Conservation (phyloP, 2,888 invertebrate genomes). For the Xanthorhoe spadicearia region DNA sequence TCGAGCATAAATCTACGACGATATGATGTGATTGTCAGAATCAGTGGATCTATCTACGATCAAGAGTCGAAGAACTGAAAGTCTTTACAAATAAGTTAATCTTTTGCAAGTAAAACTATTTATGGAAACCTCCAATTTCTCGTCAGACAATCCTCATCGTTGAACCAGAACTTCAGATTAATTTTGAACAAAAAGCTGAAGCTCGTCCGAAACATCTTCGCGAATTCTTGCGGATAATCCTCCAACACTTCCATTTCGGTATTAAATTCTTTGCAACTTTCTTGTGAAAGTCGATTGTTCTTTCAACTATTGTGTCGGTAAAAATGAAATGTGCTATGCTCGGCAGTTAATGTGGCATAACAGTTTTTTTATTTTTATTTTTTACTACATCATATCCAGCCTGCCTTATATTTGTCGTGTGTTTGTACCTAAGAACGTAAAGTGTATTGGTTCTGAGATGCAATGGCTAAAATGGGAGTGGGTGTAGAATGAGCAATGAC, state of each 20-base stretch:
- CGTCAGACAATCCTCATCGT: conserved; percentile 35
- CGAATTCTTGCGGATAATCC: conserved; percentile 50
- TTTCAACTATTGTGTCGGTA: conserved; percentile 21
- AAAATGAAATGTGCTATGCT: conserved; percentile 21
- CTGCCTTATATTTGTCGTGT: no score
- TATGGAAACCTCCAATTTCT: conserved; percentile 46
- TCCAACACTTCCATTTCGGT: conserved; percentile 43
- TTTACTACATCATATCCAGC: no score
- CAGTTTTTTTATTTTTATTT: no score
- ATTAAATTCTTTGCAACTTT: conserved; percentile 37
- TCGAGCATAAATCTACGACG: no score
- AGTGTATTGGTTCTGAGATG: no score
- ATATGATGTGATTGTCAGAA: no score
- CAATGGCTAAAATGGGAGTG: no score
- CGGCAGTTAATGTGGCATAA: conserved; percentile 1
- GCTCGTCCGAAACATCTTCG: conserved; percentile 43
- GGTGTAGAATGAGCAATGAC: no score
- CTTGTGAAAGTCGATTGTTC: conserved; percentile 31
- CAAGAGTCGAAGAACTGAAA: no score
- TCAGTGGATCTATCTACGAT: no score
- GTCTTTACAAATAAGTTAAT: neutral
- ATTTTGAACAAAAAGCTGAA: conserved; percentile 42
- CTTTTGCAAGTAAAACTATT: neutral
- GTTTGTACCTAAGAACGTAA: no score
- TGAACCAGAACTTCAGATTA: conserved; percentile 47